Base-by-base conservation (phyloP, 2,888 invertebrate species). In the Cephus spinipes region DNA sequence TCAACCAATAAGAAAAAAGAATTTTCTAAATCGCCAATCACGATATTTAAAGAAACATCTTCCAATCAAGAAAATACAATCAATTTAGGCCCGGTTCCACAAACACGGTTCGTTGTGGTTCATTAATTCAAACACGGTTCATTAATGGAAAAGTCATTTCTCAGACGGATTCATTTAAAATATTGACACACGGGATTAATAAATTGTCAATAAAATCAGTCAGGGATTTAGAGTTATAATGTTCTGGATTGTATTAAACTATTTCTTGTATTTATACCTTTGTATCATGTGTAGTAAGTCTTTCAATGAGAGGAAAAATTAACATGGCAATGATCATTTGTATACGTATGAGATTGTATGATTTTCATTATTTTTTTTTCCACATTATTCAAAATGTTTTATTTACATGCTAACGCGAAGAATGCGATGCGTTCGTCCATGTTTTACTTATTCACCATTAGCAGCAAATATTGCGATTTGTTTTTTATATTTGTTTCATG, bases 401-500 rank as follows among this genome's bases (percentile, higher is more conserved):
- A 55, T 55, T 55, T 55, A 55, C 55, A 55, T 15, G 23, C 9
- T 55, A 40, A 55, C 55, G 23, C 23, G 23, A 55, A 23, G 55
- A 55, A 55, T 55, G 55, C 55, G 23, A 55, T 23, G 55, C 55
- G 23, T 55, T 23, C 23, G 55, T 55, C 55, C 55, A 55, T 55
- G 55, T 23, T 55, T 55, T 23, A 55, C 55, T 55, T 55, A 55
- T 55, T 55, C 23, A 55, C 55, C 9, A 55, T 55, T 1, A 23
- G 55, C 15, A 55, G 55, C 55, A 23, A 23, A 55, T 23, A 55
- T 55, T 55, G 55, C 55, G 9, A 23, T 55, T 23, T 23, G 55
- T 69, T 69, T 69, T 12, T 69, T 31, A 69, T 30, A 32, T 69
- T 69, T 69, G 30, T 71, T 71, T 71, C 32, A 71, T 33, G 71